Percentiles rank a stretch among this genome's conserved stretches.
These are phyloP conservation scores for Cheilosia vulpina DNA, from an alignment of 2,888 invertebrate genomes.

Conservation along the genomic window DNA sequence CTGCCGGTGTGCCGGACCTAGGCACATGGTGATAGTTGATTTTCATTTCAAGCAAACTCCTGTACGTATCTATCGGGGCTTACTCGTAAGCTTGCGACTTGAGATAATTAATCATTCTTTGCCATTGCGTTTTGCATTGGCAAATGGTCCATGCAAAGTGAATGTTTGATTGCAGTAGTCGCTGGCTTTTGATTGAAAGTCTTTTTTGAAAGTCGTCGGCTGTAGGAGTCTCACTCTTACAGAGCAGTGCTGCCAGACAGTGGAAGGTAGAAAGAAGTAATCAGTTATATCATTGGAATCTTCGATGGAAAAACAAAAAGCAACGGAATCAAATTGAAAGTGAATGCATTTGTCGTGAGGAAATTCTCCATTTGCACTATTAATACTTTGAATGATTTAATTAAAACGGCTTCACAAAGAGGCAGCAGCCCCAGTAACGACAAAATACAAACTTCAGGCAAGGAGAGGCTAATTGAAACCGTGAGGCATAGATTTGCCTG, in stretches of 20 bases:
- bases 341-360: constrained; percentile 71
- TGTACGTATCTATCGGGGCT: background rate
- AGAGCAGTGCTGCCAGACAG: constrained; percentile 19
- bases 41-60: constrained; percentile 56
- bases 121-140: constrained; percentile 63
- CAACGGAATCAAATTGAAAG: constrained; percentile 42
- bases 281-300: constrained; percentile 71
- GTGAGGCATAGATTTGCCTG: constrained; percentile 44
- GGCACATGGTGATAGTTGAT: constrained; percentile 63
- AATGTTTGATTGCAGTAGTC: constrained; percentile 67
- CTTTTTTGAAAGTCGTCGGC: constrained; percentile 58
- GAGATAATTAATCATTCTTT: constrained; percentile 70
- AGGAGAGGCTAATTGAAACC: constrained; percentile 28
- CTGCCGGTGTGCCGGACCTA: constrained; percentile 46
- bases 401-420: constrained; percentile 24
- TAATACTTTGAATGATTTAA: constrained; percentile 44
- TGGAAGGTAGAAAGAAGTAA: constrained; percentile 67
- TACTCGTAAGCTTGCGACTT: constrained; percentile 16
- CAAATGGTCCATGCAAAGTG: constrained; percentile 73
- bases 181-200: constrained; percentile 65
- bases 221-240: background rate
- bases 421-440: no score
- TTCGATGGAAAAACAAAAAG: constrained; percentile 24
- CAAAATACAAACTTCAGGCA: background rate
- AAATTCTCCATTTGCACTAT: constrained; percentile 46